These are phyloP conservation scores for Diadegma fenestrale DNA, from an alignment of 2,888 invertebrate species.

Conservation along the genomic window DNA sequence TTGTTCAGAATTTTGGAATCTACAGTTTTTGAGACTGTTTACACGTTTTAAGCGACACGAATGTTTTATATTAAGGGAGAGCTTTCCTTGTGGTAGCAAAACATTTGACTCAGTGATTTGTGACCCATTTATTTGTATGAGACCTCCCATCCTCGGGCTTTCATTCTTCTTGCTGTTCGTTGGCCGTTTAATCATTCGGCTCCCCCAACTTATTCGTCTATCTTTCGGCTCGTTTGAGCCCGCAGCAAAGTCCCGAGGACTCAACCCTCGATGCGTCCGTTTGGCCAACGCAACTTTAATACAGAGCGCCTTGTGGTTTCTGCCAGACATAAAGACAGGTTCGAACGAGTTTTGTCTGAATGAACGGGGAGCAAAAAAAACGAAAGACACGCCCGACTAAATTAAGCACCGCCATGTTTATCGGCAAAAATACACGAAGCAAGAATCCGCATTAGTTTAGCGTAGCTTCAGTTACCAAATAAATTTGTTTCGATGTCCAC, in stretches of 20 bases:
- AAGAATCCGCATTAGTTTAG: neutral
- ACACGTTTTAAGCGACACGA: neutral
- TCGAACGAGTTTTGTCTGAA: conserved; percentile 30
- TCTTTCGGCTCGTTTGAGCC: neutral
- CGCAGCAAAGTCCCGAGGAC: neutral
- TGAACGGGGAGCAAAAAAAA: conserved; percentile 8
- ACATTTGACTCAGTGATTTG: neutral
- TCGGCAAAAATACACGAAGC: neutral
- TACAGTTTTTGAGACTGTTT: neutral
- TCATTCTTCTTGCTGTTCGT: neutral
- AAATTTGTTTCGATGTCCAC: neutral
- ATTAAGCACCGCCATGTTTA: neutral
- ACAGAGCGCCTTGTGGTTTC: conserved; percentile 32
- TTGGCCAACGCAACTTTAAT: conserved; percentile 26
- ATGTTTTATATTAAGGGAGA: neutral
- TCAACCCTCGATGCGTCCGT: conserved; percentile 31
- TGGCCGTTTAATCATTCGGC: neutral
- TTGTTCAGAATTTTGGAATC: neutral
- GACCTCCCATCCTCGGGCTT: neutral
- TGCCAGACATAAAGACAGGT: conserved; percentile 46
- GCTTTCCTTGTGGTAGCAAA: neutral
- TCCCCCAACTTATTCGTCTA: neutral
- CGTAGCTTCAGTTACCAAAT: neutral
- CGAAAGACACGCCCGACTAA: neutral
- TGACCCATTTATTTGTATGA: neutral